Evolutionary conservation across 2,113 vertebrate species (phyloP), one percentile per base, ranked within the genome.

Genomic region (Barnardius zonarius): DNA sequence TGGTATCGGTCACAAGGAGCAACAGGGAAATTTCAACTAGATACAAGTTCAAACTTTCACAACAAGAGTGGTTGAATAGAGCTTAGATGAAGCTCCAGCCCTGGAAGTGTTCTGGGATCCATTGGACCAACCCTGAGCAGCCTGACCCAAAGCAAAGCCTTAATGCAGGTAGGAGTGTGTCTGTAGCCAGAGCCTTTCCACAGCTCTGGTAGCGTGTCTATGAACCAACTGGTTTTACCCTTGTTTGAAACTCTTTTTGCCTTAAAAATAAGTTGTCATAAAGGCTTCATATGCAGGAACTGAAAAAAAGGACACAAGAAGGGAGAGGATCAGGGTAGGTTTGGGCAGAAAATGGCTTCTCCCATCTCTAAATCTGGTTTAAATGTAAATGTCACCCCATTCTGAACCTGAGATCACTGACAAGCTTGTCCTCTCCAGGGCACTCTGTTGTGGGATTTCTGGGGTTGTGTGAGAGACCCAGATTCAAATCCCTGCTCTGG

Each of bases 1-100:
- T 4, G 4, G 7, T 48, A 33, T 28, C 1, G 1, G 17, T 41
- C 62, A 76, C 46, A 33, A 46, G 18, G 0, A 64, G 16, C 30
- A 68, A 23, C 5, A 31, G 12, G 25, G 51, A 64, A 57, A 61
- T 54, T 83, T 48, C 4, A 1, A 54, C 8, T 12, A 67, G 17
- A 31, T 27, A 22, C 0, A 0, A 86, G 44, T 39, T 17, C 72
- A 87, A 87, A 10, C 7, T 43, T 80, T 31, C 39, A 52, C 13
- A 16, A 8, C 1, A 5, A 41, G 24, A 10, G 22, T 37, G 30
- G 19, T 4, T 84, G 46, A 27, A 24, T 16, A 41, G 61, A 86
- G 17, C 6, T 80, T 69, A 55, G 70, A 28, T 78, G 87, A 54
- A 74, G 7, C 23, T 49, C 14, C 52, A 64, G 0, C 3, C 27